Evolutionary conservation across 2,113 vertebrate genomes (phyloP), one percentile per base, ranked within the genome.

Genomic region (Platycercus adscitus): DNA sequence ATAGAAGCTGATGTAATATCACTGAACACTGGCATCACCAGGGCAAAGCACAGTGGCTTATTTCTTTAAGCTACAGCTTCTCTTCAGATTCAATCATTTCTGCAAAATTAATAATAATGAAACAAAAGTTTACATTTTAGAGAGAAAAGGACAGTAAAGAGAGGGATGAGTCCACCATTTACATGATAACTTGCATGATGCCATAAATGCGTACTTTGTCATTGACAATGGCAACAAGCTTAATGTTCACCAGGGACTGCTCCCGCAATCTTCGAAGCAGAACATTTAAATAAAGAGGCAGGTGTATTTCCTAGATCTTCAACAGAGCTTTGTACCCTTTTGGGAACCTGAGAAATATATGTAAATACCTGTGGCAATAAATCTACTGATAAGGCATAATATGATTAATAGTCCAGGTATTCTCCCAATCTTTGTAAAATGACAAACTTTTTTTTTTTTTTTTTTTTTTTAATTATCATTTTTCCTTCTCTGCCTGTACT

Each of bases 401-500:
- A 25, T 44, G 29, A 60, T 20, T 68, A 56, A 69, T 10, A 69
- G 6, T 37, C 7, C 14, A 60, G 3, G 6, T 84, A 20, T 58
- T 78, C 14, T 69, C 25, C 6, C 5, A 5, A 55, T 35, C 12
- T 8, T 61, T 53, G 14, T 44, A 21, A 85, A 56, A 81, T 46
- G 5, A 0, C 7, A 46, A 46, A 58, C 3, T 8, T 41, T 6
- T 44, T 44, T 44, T 13, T 6, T 43, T 35, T n/a, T 56, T 56
- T n/a, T 52, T 50, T 37, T 31, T 52, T 16, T 52, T n/a, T 6
- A 13, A 20, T 10, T 23, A n/a, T 58, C 47, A 11, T 33, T 55
- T 17, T 61, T 33, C 33, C 19, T 39, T 28, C 33, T n/a, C 33
- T 13, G 5, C 5, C 10, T 8, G 2, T 64, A 17, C 3, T 0